These are phyloP conservation scores for Ictalurus punctatus DNA, from an alignment of 2,113 vertebrate genomes.

Conservation along the genomic window DNA sequence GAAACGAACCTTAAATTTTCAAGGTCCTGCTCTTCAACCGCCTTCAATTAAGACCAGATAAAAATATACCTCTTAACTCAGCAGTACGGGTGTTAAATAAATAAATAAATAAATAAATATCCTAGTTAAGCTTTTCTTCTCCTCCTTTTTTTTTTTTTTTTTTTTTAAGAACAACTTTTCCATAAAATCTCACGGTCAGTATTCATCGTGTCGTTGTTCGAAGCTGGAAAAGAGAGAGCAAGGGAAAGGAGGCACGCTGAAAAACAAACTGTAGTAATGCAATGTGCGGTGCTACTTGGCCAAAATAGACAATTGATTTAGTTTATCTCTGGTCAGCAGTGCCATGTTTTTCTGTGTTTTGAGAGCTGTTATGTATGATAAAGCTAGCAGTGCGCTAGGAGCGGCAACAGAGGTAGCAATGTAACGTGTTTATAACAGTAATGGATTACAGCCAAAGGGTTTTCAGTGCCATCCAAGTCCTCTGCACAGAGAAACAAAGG, in stretches of 20 bases:
- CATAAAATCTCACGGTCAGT: not conserved
- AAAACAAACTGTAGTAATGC: not conserved
- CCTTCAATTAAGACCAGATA: not conserved
- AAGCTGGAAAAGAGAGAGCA: not conserved
- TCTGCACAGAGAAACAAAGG: not conserved
- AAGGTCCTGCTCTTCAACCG: not conserved
- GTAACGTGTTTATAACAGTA: not conserved
- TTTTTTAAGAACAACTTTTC: not conserved
- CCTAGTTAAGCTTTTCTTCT: too few relatives aligned
- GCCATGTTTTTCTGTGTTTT: not conserved
- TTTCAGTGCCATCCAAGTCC: not conserved
- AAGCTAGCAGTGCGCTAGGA: not conserved
- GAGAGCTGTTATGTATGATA: not conserved
- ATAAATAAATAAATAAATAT: not conserved
- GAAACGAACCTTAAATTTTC: not conserved
- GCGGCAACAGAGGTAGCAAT: not conserved
- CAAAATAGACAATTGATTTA: not conserved
- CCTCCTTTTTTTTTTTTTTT: too few relatives aligned
- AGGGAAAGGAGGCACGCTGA: not conserved
- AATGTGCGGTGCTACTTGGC: not conserved
- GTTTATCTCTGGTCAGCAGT: not conserved
- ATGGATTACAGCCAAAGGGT: not conserved
- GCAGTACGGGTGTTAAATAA: not conserved
- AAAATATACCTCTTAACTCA: not conserved
- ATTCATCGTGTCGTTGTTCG: not conserved